Evolutionary conservation across 2,888 invertebrate species (phyloP).

Genomic region (Drosophila tanythrix): DNA sequence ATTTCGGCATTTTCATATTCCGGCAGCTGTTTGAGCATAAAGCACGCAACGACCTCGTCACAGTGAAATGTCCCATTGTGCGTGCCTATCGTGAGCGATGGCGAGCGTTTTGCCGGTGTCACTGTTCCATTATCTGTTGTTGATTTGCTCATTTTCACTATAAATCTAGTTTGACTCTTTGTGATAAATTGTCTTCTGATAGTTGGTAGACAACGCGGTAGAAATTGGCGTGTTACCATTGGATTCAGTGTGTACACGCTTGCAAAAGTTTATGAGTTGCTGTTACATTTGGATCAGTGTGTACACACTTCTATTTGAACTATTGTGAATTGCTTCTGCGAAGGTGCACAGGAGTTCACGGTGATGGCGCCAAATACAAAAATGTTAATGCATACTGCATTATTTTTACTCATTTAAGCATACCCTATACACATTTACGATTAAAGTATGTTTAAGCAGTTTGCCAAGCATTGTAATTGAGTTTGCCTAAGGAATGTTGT

Average conservation of each 20-base stretch:
- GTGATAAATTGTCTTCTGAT: neutral
- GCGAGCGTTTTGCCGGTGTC: constrained; percentile 58
- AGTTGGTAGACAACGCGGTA: constrained; percentile 55
- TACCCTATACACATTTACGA: neutral
- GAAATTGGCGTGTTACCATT: constrained; percentile 45
- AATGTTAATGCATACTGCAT: neutral
- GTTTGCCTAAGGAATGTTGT: neutral
- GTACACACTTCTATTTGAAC: neutral
- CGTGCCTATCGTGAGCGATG: constrained; percentile 77
- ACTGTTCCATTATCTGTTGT: constrained; percentile 13
- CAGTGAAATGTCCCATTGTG: constrained; percentile 83
- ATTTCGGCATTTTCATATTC: constrained; percentile 93
- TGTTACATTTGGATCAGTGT: constrained; percentile 6
- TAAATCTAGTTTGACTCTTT: neutral
- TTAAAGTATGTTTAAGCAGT: neutral
- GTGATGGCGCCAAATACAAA: constrained; percentile 26
- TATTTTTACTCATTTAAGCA: neutral
- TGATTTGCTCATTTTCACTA: constrained; percentile 42
- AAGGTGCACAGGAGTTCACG: constrained; percentile 5
- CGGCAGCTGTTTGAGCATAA: constrained; percentile 93
- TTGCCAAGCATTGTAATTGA: neutral
- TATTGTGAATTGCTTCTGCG: constrained; percentile 24
- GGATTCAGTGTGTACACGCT: constrained; percentile 17
- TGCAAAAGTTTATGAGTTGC: neutral
- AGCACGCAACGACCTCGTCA: constrained; percentile 91